These are phyloP conservation scores for Chaetodon trifasciatus DNA, from an alignment of 2,797 vertebrate species.

Conservation along the genomic window DNA sequence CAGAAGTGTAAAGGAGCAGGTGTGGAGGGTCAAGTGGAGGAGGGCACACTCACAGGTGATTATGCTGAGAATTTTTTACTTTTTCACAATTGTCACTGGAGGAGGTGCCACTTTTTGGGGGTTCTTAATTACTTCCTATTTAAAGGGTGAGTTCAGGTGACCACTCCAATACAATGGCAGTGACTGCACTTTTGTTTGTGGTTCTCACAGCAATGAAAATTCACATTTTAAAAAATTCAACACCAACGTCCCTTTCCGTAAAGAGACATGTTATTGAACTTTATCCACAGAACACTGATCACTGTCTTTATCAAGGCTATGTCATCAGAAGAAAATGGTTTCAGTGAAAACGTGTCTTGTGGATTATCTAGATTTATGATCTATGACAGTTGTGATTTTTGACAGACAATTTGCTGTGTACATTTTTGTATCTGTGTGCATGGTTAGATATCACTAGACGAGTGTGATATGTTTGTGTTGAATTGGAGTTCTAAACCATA, in stretches of 20 bases:
- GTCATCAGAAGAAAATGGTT: neutral
- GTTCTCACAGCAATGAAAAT: neutral
- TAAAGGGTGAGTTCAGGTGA: slow-evolving; percentile 2
- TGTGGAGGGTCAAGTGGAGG: slow-evolving; percentile 93
- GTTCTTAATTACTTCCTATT: neutral
- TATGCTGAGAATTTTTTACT: neutral
- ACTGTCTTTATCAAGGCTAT: neutral
- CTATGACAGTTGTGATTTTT: neutral
- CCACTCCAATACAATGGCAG: neutral
- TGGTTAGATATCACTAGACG: neutral
- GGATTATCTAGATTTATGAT: neutral
- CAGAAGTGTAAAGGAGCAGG: slow-evolving; percentile 95
- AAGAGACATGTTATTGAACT: neutral
- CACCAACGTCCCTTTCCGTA: neutral
- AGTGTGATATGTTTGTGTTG: neutral
- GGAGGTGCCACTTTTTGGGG: neutral
- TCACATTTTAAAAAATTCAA: neutral
- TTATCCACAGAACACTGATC: neutral
- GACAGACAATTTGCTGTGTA: neutral
- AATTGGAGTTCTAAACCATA: neutral
- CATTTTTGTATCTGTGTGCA: neutral
- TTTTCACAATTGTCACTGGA: neutral
- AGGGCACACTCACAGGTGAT: slow-evolving; percentile 75
- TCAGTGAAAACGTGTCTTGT: neutral
- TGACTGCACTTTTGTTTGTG: neutral